phyloP scores from a whole-genome alignment of 2,113 vertebrate genomes.

The Danionella cerebrum region DNA sequence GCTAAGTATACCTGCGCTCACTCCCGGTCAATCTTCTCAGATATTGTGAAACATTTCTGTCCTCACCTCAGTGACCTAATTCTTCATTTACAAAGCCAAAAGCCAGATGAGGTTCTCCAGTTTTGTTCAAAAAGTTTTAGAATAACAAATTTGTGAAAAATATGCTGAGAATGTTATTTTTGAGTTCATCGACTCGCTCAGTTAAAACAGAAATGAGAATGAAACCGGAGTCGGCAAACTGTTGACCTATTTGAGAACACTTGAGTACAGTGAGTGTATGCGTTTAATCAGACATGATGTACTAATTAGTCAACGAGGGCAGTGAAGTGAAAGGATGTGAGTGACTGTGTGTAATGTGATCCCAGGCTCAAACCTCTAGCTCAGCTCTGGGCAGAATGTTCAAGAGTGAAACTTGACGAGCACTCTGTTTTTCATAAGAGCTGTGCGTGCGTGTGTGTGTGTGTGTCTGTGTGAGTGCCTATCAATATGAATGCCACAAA shows the following conservation, averaged over 20 bases:
- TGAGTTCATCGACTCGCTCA: background rate
- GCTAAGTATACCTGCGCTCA: too few relatives aligned
- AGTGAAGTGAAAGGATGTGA: too few relatives aligned
- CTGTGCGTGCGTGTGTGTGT: too few relatives aligned
- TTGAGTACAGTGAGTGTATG: slow-evolving; percentile 25
- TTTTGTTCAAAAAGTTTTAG: background rate
- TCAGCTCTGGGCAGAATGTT: background rate
- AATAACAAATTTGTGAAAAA: background rate
- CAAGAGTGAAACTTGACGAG: slow-evolving; percentile 18
- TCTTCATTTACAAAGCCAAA: too few relatives aligned
- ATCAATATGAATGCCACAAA: background rate
- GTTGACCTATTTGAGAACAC: slow-evolving; percentile 3
- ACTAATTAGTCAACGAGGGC: slow-evolving; percentile 42
- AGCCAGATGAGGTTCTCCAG: background rate
- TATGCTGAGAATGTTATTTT: background rate
- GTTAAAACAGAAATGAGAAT: background rate
- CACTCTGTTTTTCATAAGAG: slow-evolving; percentile 14
- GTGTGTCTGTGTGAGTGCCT: too few relatives aligned
- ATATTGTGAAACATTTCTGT: too few relatives aligned
- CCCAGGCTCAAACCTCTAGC: slow-evolving; percentile 7
- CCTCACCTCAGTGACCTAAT: too few relatives aligned
- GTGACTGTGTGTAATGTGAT: slow-evolving; percentile 23
- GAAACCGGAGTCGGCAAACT: background rate
- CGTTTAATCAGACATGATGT: slow-evolving; percentile 29
- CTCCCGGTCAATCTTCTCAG: too few relatives aligned